phyloP scores from a whole-genome alignment of 2,888 invertebrate species.

The Morpho achilles region DNA sequence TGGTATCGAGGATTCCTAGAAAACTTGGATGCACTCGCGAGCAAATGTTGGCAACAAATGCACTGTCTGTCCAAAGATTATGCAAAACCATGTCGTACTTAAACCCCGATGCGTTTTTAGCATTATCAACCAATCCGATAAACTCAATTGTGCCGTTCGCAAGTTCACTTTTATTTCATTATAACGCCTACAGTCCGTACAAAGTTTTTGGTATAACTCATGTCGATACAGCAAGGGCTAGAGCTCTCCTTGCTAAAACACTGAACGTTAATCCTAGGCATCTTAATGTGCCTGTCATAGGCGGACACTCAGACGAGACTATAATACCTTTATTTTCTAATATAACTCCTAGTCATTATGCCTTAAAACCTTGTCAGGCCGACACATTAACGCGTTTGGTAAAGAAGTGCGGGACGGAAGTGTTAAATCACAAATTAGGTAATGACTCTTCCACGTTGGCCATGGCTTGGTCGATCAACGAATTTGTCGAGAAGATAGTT shows the following conservation, averaged over 20 bases:
- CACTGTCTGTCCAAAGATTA: slow-evolving; percentile 41
- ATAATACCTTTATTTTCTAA: slow-evolving; percentile 58
- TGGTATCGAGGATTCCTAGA: slow-evolving; percentile 43
- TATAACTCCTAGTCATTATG: slow-evolving; percentile 37
- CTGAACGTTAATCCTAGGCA: slow-evolving; percentile 40
- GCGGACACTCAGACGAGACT: slow-evolving; percentile 58
- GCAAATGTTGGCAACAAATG: slow-evolving; percentile 50
- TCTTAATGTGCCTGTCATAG: slow-evolving; percentile 50
- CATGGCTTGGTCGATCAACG: slow-evolving; percentile 52
- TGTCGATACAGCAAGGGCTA: slow-evolving; percentile 47
- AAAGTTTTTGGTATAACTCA: slow-evolving; percentile 57
- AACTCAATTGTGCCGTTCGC: slow-evolving; percentile 57
- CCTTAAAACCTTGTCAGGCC: slow-evolving; percentile 39
- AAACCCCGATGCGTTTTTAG: slow-evolving; percentile 50
- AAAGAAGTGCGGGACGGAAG: slow-evolving; percentile 49
- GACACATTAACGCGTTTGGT: slow-evolving; percentile 48
- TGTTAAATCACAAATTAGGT: slow-evolving; percentile 46
- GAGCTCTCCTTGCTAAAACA: slow-evolving; percentile 38
- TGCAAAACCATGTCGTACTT: slow-evolving; percentile 45
- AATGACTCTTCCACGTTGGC: slow-evolving; percentile 43
- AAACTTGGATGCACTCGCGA: slow-evolving; percentile 39
- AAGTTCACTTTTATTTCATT: slow-evolving; percentile 42
- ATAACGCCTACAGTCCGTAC: slow-evolving; percentile 48
- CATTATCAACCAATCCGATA: slow-evolving; percentile 52
- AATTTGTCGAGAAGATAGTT: slow-evolving; percentile 47